These are phyloP conservation scores for Pungitius pungitius DNA, from an alignment of 2,113 vertebrate species.

Conservation along the genomic window DNA sequence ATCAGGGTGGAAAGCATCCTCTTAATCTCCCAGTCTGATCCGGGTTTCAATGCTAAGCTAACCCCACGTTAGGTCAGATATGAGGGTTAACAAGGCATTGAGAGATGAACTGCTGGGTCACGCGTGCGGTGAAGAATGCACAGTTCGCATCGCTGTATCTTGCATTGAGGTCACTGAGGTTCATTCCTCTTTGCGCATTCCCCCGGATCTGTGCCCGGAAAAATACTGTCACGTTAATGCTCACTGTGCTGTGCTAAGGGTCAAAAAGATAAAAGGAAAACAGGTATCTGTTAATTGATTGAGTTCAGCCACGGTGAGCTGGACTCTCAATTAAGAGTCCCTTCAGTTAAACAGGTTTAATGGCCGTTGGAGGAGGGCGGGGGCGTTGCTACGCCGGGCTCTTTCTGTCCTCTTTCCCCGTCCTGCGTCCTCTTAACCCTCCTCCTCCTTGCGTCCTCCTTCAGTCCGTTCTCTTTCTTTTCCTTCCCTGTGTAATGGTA, in stretches of 20 bases:
- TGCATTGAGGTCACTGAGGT: background rate
- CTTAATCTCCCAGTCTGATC: background rate
- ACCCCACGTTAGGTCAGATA: no score
- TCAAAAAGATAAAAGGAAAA: no score
- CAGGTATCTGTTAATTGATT: background rate
- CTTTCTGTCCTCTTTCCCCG: conserved; percentile 24
- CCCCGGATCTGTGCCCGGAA: no score
- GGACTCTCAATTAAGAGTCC: conserved; percentile 17
- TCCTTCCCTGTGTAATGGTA: background rate
- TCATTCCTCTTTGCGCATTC: no score
- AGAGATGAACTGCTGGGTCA: background rate
- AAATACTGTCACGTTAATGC: no score
- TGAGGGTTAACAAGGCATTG: no score
- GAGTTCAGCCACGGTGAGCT: conserved; percentile 2
- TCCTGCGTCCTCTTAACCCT: conserved; percentile 36
- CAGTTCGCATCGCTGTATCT: background rate
- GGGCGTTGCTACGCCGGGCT: conserved; percentile 22
- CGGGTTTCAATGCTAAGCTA: no score
- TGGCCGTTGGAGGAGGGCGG: background rate
- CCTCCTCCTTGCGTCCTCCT: conserved; percentile 6
- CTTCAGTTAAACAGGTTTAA: conserved; percentile 32
- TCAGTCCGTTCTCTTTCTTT: conserved; percentile 26
- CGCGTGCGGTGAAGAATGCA: background rate
- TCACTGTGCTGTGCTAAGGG: no score
- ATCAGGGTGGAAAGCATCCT: conserved; percentile 1